Evolutionary conservation across 1,140 invertebrate genomes (phyloP).

Genomic region (Drosophila watanabei): DNA sequence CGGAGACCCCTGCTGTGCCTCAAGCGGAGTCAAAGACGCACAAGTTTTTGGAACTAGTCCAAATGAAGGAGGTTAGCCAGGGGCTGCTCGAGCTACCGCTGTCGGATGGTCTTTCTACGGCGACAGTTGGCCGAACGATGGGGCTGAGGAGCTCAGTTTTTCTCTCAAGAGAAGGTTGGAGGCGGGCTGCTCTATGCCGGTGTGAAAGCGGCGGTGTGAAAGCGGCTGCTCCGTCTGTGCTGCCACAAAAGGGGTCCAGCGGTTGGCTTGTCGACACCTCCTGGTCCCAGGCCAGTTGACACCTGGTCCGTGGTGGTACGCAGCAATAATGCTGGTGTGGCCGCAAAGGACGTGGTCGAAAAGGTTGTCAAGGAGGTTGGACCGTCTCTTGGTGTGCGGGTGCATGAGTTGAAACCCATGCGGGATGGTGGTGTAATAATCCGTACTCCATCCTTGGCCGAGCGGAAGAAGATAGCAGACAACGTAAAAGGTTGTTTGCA

Average conservation of each 20-base stretch:
- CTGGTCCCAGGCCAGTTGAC: neutral
- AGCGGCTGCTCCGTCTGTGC: neutral
- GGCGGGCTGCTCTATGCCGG: neutral
- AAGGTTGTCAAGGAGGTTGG: slow-evolving; percentile 3
- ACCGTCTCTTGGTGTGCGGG: slow-evolving; percentile 13
- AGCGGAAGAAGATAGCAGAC: slow-evolving; percentile 7
- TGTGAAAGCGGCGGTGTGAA: neutral
- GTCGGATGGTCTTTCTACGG: too few species aligned
- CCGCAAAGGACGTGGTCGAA: neutral
- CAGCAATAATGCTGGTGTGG: slow-evolving; percentile 3
- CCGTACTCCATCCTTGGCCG: neutral
- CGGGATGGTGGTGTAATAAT: neutral
- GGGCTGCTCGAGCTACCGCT: too few species aligned
- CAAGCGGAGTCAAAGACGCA: too few species aligned
- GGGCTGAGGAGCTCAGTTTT: neutral
- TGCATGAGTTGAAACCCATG: slow-evolving; percentile 20
- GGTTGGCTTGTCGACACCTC: neutral
- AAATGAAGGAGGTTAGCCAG: too few species aligned
- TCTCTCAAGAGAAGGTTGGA: neutral
- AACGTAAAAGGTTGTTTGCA: neutral
- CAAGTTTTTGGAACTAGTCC: too few species aligned
- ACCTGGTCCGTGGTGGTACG: slow-evolving; percentile 28
- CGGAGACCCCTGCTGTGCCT: too few species aligned
- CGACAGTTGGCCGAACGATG: too few species aligned
- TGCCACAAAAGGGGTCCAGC: neutral